Percentiles rank a stretch among this genome's conserved stretches.
Conservation (phyloP, 2,113 vertebrate species). For the Butorides virescens region DNA sequence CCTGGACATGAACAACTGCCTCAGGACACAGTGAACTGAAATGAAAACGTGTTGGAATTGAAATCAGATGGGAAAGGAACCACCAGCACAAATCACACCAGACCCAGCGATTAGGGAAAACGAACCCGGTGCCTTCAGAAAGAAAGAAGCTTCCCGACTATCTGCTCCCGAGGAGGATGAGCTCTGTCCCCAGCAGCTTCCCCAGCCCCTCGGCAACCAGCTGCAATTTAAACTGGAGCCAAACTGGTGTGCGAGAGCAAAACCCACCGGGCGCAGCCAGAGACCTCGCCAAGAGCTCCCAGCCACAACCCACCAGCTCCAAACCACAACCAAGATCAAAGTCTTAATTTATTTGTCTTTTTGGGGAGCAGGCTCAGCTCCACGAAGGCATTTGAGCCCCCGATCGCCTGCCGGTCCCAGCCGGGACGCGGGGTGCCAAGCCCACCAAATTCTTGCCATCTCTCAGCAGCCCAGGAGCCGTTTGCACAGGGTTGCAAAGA, state of each 20-base stretch:
- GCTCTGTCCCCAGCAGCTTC: background rate
- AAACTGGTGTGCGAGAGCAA: background rate
- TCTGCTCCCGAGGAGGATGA: background rate
- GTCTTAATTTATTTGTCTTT: accelerated
- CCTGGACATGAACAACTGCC: background rate
- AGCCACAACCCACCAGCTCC: background rate
- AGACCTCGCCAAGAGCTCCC: background rate
- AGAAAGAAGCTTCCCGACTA: background rate
- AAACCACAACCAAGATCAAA: background rate
- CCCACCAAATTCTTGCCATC: background rate
- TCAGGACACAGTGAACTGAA: background rate
- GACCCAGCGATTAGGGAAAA: background rate
- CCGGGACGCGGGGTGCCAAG: background rate
- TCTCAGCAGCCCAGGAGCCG: background rate
- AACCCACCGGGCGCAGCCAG: background rate
- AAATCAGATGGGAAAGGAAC: background rate
- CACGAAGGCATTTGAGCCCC: background rate
- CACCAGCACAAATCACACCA: background rate
- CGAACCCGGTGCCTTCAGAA: background rate
- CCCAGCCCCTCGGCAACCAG: background rate
- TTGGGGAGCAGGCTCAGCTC: background rate
- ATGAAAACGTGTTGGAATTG: background rate
- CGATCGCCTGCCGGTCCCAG: accelerated
- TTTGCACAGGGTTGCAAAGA: background rate
- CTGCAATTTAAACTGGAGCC: background rate